These are phyloP conservation scores for Phylloscopus whistleri DNA, from an alignment of 2,113 vertebrate species.

Conservation along the genomic window DNA sequence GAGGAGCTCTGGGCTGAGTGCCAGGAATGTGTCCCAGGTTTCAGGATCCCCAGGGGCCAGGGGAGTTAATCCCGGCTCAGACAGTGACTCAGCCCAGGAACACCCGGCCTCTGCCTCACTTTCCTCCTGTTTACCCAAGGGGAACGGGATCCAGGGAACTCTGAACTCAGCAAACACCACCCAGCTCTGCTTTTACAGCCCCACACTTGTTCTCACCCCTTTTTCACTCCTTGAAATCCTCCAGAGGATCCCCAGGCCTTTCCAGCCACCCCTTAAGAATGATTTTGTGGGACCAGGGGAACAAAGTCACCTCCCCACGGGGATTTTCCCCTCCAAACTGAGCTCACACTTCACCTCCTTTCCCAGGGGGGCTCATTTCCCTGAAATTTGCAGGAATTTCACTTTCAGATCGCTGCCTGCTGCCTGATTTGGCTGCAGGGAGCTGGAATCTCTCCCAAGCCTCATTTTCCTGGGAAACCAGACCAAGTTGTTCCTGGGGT, in stretches of 20 bases:
- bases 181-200: background rate
- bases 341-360: background rate
- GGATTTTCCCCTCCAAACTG: background rate
- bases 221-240: background rate
- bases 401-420: background rate
- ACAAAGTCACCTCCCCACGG: background rate
- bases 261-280: background rate
- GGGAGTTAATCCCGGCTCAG: background rate
- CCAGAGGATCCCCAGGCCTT: background rate
- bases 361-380: background rate
- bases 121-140: background rate
- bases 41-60: background rate
- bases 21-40: background rate
- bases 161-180: background rate
- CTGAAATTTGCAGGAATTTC: background rate
- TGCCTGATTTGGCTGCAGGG: background rate
- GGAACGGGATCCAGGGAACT: background rate
- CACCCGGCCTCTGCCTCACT: background rate
- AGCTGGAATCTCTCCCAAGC: background rate
- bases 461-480: background rate
- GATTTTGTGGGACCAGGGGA: fast-evolving
- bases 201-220: background rate
- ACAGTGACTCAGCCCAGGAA: background rate
- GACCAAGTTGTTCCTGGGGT: background rate
- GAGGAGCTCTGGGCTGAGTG: background rate